A percentile compares a stretch with the other conserved stretches of the same genome.
Conservation (phyloP, 2,888 invertebrate species). For the Eustalomyia histrio region DNA sequence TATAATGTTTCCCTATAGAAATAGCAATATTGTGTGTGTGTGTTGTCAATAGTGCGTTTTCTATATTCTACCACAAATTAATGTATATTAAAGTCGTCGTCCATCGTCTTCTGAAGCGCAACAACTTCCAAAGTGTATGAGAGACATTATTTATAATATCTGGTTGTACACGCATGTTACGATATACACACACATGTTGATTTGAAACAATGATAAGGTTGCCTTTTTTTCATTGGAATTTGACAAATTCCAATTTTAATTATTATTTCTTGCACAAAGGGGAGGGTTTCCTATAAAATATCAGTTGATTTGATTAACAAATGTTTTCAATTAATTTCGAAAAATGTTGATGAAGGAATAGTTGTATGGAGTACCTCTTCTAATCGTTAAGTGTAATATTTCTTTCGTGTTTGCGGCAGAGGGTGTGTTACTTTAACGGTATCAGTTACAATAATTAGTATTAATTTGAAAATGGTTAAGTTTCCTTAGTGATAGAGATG, state of each 20-base stretch:
- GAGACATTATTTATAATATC: constrained; percentile 3
- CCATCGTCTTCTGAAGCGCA: not conserved
- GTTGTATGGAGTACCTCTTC: too few relatives aligned
- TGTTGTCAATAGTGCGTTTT: constrained; percentile 1
- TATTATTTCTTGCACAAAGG: constrained; percentile 6
- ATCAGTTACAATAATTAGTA: constrained; percentile 39
- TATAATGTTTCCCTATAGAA: not conserved
- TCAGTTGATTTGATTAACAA: constrained; percentile 46
- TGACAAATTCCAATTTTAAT: constrained; percentile 36
- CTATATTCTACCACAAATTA: constrained; percentile 26
- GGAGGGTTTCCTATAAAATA: constrained; percentile 23
- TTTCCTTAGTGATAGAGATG: not conserved
- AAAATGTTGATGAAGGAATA: constrained; percentile 2
- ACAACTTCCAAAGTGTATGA: constrained; percentile 10
- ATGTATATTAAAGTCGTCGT: constrained; percentile 24
- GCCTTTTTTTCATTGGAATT: constrained; percentile 32
- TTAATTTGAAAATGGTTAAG: constrained; percentile 18
- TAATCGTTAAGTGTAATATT: not conserved
- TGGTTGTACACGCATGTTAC: constrained; percentile 34
- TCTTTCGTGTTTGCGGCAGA: constrained; percentile 1
- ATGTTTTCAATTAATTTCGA: constrained; percentile 51
- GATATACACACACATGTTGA: constrained; percentile 50
- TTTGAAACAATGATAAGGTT: constrained; percentile 46
- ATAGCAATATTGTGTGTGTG: not conserved
- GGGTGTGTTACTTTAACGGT: not conserved